Evolutionary conservation across 2,113 vertebrate genomes (phyloP), one percentile per base, ranked within the genome.

Genomic region (Takifugu bimaculatus): DNA sequence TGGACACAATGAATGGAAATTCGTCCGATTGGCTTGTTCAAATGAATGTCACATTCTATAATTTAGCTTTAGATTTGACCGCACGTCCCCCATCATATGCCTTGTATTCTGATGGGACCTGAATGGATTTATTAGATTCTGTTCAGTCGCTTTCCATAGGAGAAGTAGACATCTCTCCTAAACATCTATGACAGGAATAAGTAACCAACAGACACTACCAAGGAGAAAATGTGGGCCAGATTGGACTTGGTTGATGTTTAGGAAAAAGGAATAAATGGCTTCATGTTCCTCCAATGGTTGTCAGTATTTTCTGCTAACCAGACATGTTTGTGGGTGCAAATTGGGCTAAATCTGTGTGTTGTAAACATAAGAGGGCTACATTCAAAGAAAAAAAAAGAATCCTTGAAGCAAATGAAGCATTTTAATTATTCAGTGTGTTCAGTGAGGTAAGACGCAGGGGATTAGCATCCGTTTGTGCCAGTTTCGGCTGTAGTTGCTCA

Each of bases 291-390:
- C 72, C 60, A 70, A 84, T 84, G 53, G 20, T 48, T 45, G 51
- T 58, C 51, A 60, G 50, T 74, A 61, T 84, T 82, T 74, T 28
- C 45, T 47, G 60, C 68, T 86, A 85, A 88, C 87, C 79, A 87
- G 71, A 70, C 64, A 59, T 49, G 71, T 57, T 73, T 70, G 76
- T 75, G 77, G 78, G 63, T 58, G 28, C 29, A 13, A 35, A 66
- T 72, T 75, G 59, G 75, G 74, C 62, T n/a, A 64, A 68, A 69
- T 61, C 43, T 58, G 52, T 48, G 25, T 20, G 60, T 55, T 70
- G 15, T 60, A 64, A 77, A 65, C 60, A 54, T 14, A 53, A 45
- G 14, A 14, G n/a, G 45, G 50, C 43, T 26, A 39, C 35, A 39
- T 39, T 39, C 45, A 48, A n/a, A 48, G 45, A n/a, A 15, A 5